phyloP scores from a whole-genome alignment of 2,113 vertebrate species.

The Trichechus manatus region DNA sequence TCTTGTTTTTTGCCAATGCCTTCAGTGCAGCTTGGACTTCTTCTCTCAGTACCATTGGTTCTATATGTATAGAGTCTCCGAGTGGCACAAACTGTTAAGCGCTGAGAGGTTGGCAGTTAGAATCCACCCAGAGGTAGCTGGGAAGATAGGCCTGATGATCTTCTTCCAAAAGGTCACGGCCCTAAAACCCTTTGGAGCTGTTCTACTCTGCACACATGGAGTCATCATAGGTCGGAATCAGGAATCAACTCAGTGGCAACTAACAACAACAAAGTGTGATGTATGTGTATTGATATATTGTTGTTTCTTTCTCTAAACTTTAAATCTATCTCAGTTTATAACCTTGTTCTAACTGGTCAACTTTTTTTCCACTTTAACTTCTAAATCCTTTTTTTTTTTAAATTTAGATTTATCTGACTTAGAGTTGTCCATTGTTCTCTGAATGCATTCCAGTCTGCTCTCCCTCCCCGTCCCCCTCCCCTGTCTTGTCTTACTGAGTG shows the following conservation, averaged over 20 bases:
- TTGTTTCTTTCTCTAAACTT: background rate
- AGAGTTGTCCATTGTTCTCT: background rate
- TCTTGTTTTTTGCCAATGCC: too few species aligned
- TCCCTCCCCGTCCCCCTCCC: accelerated
- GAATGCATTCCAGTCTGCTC: accelerated
- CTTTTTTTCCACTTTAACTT: background rate
- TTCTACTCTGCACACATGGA: background rate
- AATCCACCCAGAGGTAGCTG: too few species aligned
- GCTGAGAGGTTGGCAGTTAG: too few species aligned
- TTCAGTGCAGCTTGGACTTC: too few species aligned
- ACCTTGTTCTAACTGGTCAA: background rate
- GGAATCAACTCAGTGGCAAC: background rate
- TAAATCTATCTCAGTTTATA: background rate
- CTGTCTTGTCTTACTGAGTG: accelerated
- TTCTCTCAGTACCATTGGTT: too few species aligned
- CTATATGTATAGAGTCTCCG: too few species aligned
- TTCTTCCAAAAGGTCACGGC: background rate
- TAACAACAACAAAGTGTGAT: background rate
- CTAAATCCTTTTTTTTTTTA: background rate
- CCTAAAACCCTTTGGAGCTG: background rate
- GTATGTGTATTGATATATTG: background rate
- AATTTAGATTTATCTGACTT: too few species aligned
- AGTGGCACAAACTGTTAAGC: too few species aligned
- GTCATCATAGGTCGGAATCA: background rate
- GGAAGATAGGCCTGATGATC: too few species aligned